Evolutionary conservation across 2,888 invertebrate species (phyloP).

Genomic region (Timema cristinae): DNA sequence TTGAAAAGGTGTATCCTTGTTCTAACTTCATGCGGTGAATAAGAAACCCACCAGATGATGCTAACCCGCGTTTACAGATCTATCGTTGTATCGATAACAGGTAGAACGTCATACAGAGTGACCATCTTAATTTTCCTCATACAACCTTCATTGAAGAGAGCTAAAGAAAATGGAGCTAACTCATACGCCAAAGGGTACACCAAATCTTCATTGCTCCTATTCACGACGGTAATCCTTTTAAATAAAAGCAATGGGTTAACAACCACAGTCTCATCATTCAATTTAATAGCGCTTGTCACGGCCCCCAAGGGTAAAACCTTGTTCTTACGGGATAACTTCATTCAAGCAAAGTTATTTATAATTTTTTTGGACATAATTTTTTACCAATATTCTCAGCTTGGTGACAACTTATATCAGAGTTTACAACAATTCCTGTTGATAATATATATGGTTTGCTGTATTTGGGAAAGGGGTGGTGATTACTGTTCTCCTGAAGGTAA

Average conservation of each 20-base stretch:
- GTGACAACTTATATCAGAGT: too few relatives aligned
- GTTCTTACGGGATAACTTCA: not conserved
- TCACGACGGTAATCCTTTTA: not conserved
- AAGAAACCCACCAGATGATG: not conserved
- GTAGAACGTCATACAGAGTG: not conserved
- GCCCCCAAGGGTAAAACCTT: not conserved
- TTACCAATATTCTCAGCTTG: too few relatives aligned
- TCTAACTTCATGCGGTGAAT: too few relatives aligned
- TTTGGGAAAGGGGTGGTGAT: too few relatives aligned
- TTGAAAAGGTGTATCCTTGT: not conserved
- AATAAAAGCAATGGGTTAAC: not conserved
- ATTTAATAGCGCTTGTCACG: not conserved
- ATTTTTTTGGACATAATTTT: not conserved
- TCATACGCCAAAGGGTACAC: not conserved
- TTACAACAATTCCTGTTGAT: too few relatives aligned
- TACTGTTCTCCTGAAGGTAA: too few relatives aligned
- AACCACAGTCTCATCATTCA: not conserved
- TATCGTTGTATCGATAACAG: too few relatives aligned
- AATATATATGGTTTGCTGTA: too few relatives aligned
- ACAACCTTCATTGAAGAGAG: not conserved
- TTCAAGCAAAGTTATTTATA: not conserved
- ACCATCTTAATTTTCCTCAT: not conserved
- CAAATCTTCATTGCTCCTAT: not conserved
- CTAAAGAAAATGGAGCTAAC: not conserved
- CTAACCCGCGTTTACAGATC: too few relatives aligned